phyloP scores from a whole-genome alignment of 2,113 vertebrate genomes.

The Vimba vimba region DNA sequence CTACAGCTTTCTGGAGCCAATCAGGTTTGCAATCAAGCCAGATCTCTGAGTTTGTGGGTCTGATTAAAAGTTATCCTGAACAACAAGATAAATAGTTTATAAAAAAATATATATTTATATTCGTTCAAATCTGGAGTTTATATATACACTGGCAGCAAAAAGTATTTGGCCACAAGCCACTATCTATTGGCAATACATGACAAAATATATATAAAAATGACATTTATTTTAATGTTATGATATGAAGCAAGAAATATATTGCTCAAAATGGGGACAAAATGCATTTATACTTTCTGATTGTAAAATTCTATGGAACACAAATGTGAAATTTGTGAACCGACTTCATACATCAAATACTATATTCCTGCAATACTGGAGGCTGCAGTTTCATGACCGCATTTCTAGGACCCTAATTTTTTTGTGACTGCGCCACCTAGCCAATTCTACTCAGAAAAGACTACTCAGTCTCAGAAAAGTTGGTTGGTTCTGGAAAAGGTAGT shows the following conservation, averaged over 20 bases:
- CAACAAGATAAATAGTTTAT: not conserved
- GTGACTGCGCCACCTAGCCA: no score
- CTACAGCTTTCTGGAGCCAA: slow-evolving; percentile 3
- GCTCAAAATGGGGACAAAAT: no score
- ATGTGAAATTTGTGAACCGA: no score
- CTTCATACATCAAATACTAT: no score
- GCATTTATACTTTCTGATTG: no score
- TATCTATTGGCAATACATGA: not conserved
- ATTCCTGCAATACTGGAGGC: no score
- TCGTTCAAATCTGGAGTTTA: not conserved
- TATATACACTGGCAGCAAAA: not conserved
- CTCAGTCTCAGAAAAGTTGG: not conserved
- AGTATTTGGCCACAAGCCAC: not conserved
- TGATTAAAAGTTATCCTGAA: not conserved
- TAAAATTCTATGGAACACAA: no score
- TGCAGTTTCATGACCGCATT: no score
- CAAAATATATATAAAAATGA: not conserved
- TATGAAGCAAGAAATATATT: no score
- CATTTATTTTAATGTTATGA: no score
- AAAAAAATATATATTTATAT: not conserved
- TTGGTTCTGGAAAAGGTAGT: not conserved
- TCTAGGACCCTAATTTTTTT: no score
- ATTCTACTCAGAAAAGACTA: no score
- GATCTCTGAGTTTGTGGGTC: not conserved
- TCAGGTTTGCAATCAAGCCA: slow-evolving; percentile 7